Percentiles rank a stretch among this genome's conserved stretches.
phyloP scores from a whole-genome alignment of 2,888 invertebrate genomes.

The Spisula solida region DNA sequence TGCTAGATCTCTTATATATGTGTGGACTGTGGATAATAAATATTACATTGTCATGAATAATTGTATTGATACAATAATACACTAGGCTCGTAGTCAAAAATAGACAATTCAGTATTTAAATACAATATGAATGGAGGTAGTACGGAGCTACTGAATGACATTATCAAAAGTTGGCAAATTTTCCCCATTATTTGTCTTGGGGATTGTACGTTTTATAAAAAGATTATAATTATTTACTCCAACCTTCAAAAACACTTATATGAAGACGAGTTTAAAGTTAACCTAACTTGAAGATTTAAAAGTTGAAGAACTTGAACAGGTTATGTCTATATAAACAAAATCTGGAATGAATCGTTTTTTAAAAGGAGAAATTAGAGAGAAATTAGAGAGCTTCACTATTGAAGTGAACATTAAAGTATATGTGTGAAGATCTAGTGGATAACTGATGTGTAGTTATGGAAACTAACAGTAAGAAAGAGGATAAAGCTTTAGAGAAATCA shows the following conservation, averaged over 20 bases:
- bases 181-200: not conserved
- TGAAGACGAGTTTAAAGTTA: not conserved
- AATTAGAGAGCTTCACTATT: not conserved
- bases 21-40: not conserved
- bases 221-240: not conserved
- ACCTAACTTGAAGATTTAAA: not conserved
- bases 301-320: not conserved
- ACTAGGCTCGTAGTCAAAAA: slow-evolving; percentile 4
- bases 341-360: not conserved
- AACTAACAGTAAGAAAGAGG: slow-evolving; percentile 25
- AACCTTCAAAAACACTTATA: not conserved
- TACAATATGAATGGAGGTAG: not conserved
- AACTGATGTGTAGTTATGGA: not conserved
- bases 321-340: not conserved
- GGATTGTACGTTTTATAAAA: slow-evolving; percentile 9
- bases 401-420: not conserved
- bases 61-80: not conserved
- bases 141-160: not conserved
- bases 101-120: slow-evolving; percentile 21
- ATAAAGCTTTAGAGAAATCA: slow-evolving; percentile 54
- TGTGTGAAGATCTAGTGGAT: not conserved
- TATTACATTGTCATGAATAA: slow-evolving; percentile 15
- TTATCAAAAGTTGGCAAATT: not conserved
- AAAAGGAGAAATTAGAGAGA: not conserved
- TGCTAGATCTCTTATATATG: not conserved